Evolutionary conservation across 2,888 invertebrate genomes (phyloP), one percentile per base, ranked within the genome.

Genomic region (Listrodromus nycthemerus): DNA sequence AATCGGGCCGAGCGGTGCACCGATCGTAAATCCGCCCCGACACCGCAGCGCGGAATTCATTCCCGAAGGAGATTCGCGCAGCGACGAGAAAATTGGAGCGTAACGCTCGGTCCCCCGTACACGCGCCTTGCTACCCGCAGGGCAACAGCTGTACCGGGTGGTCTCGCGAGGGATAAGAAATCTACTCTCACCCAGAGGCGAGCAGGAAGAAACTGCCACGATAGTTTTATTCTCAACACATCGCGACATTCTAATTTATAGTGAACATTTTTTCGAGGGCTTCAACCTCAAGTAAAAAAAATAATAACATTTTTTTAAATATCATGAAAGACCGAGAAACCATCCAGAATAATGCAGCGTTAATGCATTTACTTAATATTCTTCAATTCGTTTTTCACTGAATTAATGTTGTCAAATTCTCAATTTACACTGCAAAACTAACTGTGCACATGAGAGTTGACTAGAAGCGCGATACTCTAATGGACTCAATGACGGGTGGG

Each of bases 1-100:
- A 90, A 89, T 89, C 87, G 86, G 83, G 88, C 75, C 24, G 50
- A 41, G 75, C 33, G 66, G 45, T 50, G 65, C 87, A 71, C 76
- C 87, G 89, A 88, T 90, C 90, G 90, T 90, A 90, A 90, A 91
- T 90, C 86, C 89, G 86, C 84, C 85, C 77, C 86, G 90, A 88
- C 89, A 87, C 82, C 86, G 87, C 61, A 76, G 80, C 85, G 85
- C 87, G 86, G 89, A 88, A 88, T 90, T 87, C 87, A 87, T 88
- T 83, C 86, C 80, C 86, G 88, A 87, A 84, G 81, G 81, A 80
- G 84, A 84, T 85, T 81, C 88, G 87, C 85, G 86, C 85, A 82
- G 87, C 86, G 71, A 65, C 86, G 86, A 71, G 89, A 89, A 90
- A 90, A 90, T 89, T 90, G 90, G 90, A 90, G 89, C 90, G 87